Conservation (phyloP, 1,140 invertebrate species). For the Aplysia californica region DNA sequence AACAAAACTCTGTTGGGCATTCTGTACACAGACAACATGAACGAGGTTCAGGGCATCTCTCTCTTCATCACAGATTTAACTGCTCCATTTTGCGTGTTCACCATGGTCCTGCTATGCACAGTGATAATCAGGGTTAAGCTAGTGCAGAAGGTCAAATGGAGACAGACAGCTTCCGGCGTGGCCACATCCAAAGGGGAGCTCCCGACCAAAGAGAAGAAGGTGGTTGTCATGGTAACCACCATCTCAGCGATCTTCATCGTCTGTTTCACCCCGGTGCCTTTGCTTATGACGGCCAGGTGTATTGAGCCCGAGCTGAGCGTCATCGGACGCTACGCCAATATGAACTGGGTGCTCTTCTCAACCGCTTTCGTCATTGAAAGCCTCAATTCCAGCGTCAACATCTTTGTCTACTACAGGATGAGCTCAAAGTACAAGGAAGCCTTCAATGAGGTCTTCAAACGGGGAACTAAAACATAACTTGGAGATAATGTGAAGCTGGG, state of each 20-base stretch:
- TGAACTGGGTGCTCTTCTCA: not conserved
- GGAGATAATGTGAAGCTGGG: no score
- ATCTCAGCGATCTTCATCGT: not conserved
- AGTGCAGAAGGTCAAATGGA: not conserved
- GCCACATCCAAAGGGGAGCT: not conserved
- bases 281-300: not conserved
- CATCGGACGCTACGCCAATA: not conserved
- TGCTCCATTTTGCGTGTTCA: not conserved
- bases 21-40: not conserved
- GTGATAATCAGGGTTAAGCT: no score
- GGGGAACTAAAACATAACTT: no score
- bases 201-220: not conserved
- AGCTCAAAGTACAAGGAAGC: slow-evolving; percentile 26
- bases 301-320: slow-evolving; percentile 4
- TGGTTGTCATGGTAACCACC: not conserved
- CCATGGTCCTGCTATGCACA: not conserved
- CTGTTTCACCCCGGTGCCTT: not conserved
- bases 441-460: slow-evolving; percentile 9
- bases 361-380: not conserved
- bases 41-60: not conserved
- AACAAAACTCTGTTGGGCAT: slow-evolving; percentile 3
- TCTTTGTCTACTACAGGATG: slow-evolving; percentile 30
- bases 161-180: not conserved
- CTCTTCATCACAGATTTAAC: not conserved
- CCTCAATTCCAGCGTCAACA: slow-evolving; percentile 25